Percentiles rank a stretch among this genome's conserved stretches.
Conservation (phyloP, 2,888 invertebrate species). For the Disparrhopalites patrizii region DNA sequence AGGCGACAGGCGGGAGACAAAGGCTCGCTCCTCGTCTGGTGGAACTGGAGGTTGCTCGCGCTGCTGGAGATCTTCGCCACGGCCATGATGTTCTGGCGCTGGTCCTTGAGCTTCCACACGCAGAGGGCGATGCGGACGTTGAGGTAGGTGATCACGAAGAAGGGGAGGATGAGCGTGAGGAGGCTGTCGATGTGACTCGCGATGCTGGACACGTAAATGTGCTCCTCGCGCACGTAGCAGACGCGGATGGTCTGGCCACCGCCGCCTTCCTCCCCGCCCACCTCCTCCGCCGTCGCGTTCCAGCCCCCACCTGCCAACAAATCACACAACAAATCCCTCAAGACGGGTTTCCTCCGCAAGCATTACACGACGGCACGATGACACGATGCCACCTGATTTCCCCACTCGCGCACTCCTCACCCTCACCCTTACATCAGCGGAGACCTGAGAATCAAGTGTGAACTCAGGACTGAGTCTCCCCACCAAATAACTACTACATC, state of each 20-base stretch:
- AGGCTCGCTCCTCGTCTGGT: constrained; percentile 1
- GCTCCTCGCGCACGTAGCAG: constrained; percentile 56
- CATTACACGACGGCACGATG: no score
- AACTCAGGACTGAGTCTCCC: no score
- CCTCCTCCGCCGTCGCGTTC: background rate
- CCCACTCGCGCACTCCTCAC: background rate
- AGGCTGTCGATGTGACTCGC: constrained; percentile 69
- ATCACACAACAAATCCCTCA: no score
- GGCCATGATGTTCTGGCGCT: constrained; percentile 42
- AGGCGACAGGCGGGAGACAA: constrained; percentile 12
- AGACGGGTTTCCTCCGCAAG: no score
- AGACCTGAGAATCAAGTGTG: no score
- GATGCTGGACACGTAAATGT: constrained; percentile 58
- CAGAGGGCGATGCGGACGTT: constrained; percentile 67
- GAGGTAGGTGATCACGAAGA: constrained; percentile 64
- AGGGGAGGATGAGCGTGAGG: constrained; percentile 69
- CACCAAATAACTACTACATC: no score
- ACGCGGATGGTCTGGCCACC: constrained; percentile 42
- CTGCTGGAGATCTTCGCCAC: constrained; percentile 19
- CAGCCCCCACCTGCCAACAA: background rate
- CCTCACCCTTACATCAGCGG: no score
- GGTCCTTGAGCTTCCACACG: constrained; percentile 57
- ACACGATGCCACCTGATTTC: no score
- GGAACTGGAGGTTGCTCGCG: background rate
- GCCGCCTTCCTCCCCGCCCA: background rate